Conservation (phyloP, 1,140 invertebrate genomes). For the Drosophila melanica region DNA sequence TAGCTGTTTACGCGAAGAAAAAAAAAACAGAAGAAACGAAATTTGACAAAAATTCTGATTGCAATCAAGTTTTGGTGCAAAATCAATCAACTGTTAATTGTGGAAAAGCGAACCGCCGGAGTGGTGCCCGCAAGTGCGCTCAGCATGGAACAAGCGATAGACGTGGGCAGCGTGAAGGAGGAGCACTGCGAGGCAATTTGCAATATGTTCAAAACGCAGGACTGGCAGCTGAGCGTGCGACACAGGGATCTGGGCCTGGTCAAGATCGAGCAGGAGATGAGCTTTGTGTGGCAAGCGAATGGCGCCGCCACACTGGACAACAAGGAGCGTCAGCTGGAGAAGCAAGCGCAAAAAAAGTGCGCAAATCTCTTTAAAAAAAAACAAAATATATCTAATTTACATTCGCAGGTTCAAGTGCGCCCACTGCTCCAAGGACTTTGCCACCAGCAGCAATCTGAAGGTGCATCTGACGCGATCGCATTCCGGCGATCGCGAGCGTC, state of each 20-base stretch:
- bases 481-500: slow-evolving; percentile 37
- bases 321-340: slow-evolving; percentile 18
- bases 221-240: slow-evolving; percentile 37
- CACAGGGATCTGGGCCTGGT: slow-evolving; percentile 38
- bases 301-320: neutral
- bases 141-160: slow-evolving; percentile 37
- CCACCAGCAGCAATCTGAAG: slow-evolving; percentile 39
- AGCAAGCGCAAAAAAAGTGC: slow-evolving; percentile 27
- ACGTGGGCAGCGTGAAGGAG: slow-evolving; percentile 42
- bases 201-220: slow-evolving; percentile 41
- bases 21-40: slow-evolving; percentile 9
- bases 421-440: slow-evolving; percentile 39
- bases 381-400: too few species aligned
- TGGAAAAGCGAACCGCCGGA: neutral
- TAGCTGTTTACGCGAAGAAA: slow-evolving; percentile 36
- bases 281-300: slow-evolving; percentile 33
- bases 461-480: slow-evolving; percentile 36
- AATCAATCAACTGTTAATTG: neutral
- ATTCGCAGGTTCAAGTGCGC: slow-evolving; percentile 26
- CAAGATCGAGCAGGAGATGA: slow-evolving; percentile 45
- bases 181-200: slow-evolving; percentile 43
- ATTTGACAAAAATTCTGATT: neutral
- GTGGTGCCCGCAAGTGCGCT: neutral
- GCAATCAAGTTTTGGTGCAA: neutral
- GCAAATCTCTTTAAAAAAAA: too few species aligned